Base-by-base conservation (phyloP, 2,888 invertebrate genomes). In the Agrotis exclamationis region DNA sequence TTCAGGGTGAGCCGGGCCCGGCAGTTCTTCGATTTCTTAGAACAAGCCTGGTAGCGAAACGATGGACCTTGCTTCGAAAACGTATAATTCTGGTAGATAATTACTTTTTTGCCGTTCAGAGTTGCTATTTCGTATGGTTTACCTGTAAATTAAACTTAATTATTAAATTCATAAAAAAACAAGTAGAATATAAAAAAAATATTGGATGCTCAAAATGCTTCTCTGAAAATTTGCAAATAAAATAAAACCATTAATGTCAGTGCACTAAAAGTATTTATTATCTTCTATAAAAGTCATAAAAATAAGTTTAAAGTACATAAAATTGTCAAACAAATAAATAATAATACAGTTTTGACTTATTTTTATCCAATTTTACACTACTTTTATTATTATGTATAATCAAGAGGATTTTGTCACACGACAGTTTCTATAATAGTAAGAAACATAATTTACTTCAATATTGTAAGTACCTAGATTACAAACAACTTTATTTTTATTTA, bases 1-100 rank as follows among this genome's bases (percentile, higher is more conserved):
- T 86, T 76, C 0, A 90, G 50, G 6, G 44, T 80, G 13, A 90
- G 68, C n/a, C 68, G 83, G 9, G 90, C 88, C 1, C 64, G 68
- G 62, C 91, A 90, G 0, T 65, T 57, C 22, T 59, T 63, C 1
- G 33, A 0, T 54, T 63, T 85, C 22, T 75, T 84, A 0, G 87
- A 87, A 56, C 87, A 87, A 24, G 77, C 78, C 22, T 76, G 80
- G 20, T 78, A 22, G 3, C 71, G 70, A 7, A 56, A 53, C 0
- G 82, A 72, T 1, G 57, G 47, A 3, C 85, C 86, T 16, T 64
- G 53, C 48, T 62, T 85, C 0, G 86, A 83, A 54, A 69, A 88
- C 0, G 86, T 86, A 44, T 85, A 67, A 7, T 81, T 54, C 47
- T 77, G 59, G 54, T 78, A 87, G 0, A 85, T 57, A 7, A 87